Conservation (phyloP, 1,140 invertebrate species). For the Drosophila ercepeae region DNA sequence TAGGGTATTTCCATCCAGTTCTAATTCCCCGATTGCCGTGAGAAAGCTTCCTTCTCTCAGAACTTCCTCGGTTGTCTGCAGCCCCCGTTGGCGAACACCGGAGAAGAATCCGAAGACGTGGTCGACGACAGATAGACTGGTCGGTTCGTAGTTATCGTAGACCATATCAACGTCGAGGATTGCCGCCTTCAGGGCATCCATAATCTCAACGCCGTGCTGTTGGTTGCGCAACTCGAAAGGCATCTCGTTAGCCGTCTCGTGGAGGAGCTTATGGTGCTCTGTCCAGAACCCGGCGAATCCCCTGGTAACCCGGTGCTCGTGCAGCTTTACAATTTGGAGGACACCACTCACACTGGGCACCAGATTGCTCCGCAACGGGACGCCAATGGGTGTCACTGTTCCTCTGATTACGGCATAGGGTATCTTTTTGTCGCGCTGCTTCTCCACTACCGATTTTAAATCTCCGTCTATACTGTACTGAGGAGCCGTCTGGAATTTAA, state of each 20-base stretch:
- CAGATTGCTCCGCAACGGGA: conserved; percentile 88
- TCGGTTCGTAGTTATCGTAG: conserved; percentile 90
- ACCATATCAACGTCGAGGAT: conserved; percentile 91
- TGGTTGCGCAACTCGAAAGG: conserved; percentile 89
- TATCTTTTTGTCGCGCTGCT: conserved; percentile 86
- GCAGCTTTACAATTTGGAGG: conserved; percentile 86
- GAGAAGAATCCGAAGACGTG: conserved; percentile 92
- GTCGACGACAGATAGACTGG: conserved; percentile 88
- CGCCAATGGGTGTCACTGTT: conserved; percentile 89
- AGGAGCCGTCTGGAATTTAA: conserved; percentile 86
- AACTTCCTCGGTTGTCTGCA: conserved; percentile 92
- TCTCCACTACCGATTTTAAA: conserved; percentile 86
- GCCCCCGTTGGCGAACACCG: conserved; percentile 89
- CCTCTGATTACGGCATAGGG: conserved; percentile 90
- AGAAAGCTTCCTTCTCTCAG: conserved; percentile 89
- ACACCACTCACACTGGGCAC: conserved; percentile 89
- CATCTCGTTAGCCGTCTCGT: conserved; percentile 89
- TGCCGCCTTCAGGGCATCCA: conserved; percentile 89
- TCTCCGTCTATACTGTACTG: conserved; percentile 87
- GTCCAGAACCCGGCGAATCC: conserved; percentile 92
- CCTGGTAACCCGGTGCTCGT: conserved; percentile 90
- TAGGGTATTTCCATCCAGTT: conserved; percentile 85
- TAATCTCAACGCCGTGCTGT: conserved; percentile 87
- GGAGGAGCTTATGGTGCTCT: conserved; percentile 89
- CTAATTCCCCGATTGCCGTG: conserved; percentile 90